Base-by-base conservation (phyloP, 2,888 invertebrate genomes). In the Keiferia lycopersicella region DNA sequence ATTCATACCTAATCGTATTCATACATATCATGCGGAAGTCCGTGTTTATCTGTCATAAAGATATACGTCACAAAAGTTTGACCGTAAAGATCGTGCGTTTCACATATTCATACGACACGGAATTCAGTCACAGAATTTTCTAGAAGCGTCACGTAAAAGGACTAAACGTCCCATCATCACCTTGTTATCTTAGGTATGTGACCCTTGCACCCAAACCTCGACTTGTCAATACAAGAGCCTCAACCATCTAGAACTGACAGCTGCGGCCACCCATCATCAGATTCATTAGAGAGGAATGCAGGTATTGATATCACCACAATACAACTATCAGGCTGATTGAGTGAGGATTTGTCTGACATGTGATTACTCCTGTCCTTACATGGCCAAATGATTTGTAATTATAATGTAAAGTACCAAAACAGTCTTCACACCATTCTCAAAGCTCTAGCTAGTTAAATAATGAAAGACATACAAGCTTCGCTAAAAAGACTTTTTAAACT, bases 211-310 rank as follows among this genome's bases (percentile, higher is more conserved):
- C 22, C 12, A 22, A 53, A 53, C 51, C 51, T 26, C 26, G 51
- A 26, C 12, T 2, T 53, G 51, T 22, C 51, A 53, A 50, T 18
- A 50, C 20, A 11, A 22, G 11, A 53, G 22, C 14, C 51, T 53
- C 51, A 26, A 26, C 51, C 1, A 22, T 12, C 22, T 14, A 51
- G 10, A 7, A 22, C 3, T 22, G 56, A 34, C 56, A 30, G 56
- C 30, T n/a, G 30, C 16, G 56, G 56, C 30, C 56, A 56, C 30
- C 56, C 56, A 56, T 56, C 56, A 56, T 11, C 18, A 16, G 10
- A 2, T 57, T 34, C 30, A 57, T 57, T 57, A 34, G 18, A 1
- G 18, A 57, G 57, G 57, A 57, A 57, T 57, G 57, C 57, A 18
- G 12, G 10, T 22, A 53, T 53, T 53, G 51, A 53, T 53, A 53